Percentiles rank a stretch among this genome's conserved stretches.
These are phyloP conservation scores for Azemiops feae DNA, from an alignment of 2,113 vertebrate species.

Conservation along the genomic window DNA sequence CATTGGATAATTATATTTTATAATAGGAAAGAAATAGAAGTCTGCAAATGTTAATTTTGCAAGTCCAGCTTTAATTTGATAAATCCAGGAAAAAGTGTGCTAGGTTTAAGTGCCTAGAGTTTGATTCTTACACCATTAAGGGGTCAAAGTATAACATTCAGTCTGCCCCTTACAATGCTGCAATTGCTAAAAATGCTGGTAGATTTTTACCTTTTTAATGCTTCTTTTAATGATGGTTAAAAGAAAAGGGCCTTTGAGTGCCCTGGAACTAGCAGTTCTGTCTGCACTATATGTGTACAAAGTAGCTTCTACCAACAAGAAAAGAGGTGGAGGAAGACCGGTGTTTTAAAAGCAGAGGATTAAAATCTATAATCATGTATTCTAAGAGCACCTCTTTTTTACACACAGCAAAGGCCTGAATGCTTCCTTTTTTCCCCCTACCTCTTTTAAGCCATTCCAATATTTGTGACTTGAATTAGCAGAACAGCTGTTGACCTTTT, in stretches of 20 bases:
- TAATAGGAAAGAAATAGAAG: constrained; percentile 18
- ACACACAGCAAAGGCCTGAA: neutral
- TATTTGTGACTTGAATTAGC: constrained; percentile 12
- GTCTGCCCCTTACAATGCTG: neutral
- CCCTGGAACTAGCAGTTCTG: neutral
- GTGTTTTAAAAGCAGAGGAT: neutral
- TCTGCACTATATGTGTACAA: neutral
- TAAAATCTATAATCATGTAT: neutral
- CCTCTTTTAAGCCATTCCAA: neutral
- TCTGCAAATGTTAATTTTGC: neutral
- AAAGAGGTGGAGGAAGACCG: neutral
- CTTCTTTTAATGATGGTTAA: neutral
- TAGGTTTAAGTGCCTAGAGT: neutral
- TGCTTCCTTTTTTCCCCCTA: neutral
- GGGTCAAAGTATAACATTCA: neutral
- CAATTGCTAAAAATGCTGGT: neutral
- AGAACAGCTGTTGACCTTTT: constrained; percentile 27
- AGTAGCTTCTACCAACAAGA: neutral
- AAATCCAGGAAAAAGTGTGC: neutral
- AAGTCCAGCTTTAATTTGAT: neutral
- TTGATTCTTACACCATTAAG: neutral
- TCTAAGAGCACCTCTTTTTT: neutral
- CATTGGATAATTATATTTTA: neutral
- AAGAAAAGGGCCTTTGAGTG: neutral
- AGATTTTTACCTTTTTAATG: neutral